Percentiles rank a stretch among this genome's conserved stretches.
phyloP scores from a whole-genome alignment of 1,140 invertebrate species.

The Riptortus pedestris region DNA sequence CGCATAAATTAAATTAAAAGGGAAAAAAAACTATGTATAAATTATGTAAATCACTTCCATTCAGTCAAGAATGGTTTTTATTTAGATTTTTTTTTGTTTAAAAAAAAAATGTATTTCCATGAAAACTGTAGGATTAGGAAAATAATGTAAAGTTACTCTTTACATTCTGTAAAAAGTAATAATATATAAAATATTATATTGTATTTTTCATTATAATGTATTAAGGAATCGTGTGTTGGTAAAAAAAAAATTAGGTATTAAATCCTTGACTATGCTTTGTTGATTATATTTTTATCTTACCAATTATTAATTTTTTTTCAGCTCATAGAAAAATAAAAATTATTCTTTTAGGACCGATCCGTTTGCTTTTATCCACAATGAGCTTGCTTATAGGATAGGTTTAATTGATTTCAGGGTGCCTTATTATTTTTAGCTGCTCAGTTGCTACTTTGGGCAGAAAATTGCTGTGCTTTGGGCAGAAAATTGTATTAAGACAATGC shows the following conservation, averaged over 20 bases:
- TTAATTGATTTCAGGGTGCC: too few relatives aligned
- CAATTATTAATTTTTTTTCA: too few relatives aligned
- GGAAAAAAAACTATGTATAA: not conserved
- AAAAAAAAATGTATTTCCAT: not conserved
- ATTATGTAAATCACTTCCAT: not conserved
- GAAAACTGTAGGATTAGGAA: not conserved
- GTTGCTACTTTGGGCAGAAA: too few relatives aligned
- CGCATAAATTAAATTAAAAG: too few relatives aligned
- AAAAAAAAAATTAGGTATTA: constrained; percentile 15
- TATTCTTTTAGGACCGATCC: too few relatives aligned
- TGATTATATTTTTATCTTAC: not conserved
- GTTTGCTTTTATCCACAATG: too few relatives aligned
- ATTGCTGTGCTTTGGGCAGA: too few relatives aligned
- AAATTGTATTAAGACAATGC: too few relatives aligned
- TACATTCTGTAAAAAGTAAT: constrained; percentile 12
- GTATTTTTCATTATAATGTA: constrained; percentile 19
- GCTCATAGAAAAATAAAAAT: too few relatives aligned
- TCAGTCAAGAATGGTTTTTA: not conserved
- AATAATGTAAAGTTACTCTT: not conserved
- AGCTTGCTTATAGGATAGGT: too few relatives aligned
- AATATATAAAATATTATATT: constrained; percentile 5
- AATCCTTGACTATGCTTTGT: constrained; percentile 1
- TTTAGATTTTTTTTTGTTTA: not conserved
- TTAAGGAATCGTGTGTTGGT: constrained; percentile 19
- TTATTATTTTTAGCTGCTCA: too few relatives aligned